Conservation (phyloP, 1,140 invertebrate species). For the Papilio xuthus region DNA sequence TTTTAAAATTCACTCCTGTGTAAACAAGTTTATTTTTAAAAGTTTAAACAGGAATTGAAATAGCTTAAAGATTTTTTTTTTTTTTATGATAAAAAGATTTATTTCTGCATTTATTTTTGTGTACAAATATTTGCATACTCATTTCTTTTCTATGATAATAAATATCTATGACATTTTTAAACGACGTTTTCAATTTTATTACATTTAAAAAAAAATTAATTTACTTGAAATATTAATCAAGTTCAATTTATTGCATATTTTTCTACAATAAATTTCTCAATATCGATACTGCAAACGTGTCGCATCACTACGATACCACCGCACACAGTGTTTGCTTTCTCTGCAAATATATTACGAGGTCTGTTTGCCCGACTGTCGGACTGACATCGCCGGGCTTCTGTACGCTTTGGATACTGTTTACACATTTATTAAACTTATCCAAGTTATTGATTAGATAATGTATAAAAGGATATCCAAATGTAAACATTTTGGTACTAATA, state of each 20-base stretch:
- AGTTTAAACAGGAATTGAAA: background rate
- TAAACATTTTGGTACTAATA: too few relatives aligned
- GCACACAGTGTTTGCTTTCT: conserved; percentile 7
- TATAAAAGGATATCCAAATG: background rate
- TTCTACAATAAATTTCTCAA: background rate
- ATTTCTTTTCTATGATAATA: too few relatives aligned
- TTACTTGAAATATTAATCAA: too few relatives aligned
- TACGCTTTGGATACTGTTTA: background rate
- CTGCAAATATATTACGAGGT: conserved; percentile 16
- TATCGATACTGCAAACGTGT: background rate
- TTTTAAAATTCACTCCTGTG: background rate
- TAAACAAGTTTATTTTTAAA: background rate
- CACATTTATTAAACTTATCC: background rate
- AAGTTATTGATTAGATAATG: background rate
- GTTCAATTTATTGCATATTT: too few relatives aligned
- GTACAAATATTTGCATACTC: too few relatives aligned
- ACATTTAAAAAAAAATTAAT: too few relatives aligned
- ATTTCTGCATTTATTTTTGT: background rate
- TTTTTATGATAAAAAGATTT: background rate
- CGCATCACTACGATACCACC: background rate
- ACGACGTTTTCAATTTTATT: too few relatives aligned
- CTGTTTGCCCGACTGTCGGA: background rate
- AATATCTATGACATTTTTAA: too few relatives aligned
- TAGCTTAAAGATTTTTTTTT: background rate
- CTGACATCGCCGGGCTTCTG: background rate